phyloP scores from a whole-genome alignment of 2,113 vertebrate species.

The Microcebus griseorufus region DNA sequence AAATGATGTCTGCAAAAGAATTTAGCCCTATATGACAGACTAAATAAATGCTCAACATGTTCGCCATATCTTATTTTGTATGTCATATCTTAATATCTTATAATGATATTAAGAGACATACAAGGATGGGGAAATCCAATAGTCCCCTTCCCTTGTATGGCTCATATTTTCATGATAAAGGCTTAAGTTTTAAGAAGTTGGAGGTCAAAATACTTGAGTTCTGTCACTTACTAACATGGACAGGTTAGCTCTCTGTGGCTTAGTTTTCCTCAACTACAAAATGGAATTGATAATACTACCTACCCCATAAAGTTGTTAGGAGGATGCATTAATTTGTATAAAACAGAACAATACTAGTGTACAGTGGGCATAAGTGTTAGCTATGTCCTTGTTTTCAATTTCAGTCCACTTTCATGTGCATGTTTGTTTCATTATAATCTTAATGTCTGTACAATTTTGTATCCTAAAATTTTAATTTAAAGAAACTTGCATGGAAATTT shows the following conservation, averaged over 20 bases:
- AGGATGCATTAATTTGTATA: background rate
- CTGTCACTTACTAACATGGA: background rate
- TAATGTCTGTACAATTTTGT: background rate
- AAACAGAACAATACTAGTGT: background rate
- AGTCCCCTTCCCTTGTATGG: background rate
- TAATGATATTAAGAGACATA: background rate
- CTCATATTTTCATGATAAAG: background rate
- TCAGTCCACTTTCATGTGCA: background rate
- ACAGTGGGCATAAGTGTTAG: background rate
- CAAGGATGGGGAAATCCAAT: background rate
- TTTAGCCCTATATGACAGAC: background rate
- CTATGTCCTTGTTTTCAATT: background rate
- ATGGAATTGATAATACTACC: background rate
- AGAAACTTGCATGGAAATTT: background rate
- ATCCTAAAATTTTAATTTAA: slow-evolving; percentile 39
- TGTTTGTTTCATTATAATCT: slow-evolving; percentile 22
- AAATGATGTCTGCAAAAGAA: background rate
- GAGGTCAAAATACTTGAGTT: background rate
- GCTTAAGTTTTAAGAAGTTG: background rate
- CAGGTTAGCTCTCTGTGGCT: background rate
- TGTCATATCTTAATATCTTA: background rate
- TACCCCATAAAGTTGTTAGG: background rate
- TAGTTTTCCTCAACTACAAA: background rate
- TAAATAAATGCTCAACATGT: background rate
- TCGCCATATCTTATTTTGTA: background rate